These are phyloP conservation scores for Tortricodes alternella DNA, from an alignment of 2,888 invertebrate species.

Conservation along the genomic window DNA sequence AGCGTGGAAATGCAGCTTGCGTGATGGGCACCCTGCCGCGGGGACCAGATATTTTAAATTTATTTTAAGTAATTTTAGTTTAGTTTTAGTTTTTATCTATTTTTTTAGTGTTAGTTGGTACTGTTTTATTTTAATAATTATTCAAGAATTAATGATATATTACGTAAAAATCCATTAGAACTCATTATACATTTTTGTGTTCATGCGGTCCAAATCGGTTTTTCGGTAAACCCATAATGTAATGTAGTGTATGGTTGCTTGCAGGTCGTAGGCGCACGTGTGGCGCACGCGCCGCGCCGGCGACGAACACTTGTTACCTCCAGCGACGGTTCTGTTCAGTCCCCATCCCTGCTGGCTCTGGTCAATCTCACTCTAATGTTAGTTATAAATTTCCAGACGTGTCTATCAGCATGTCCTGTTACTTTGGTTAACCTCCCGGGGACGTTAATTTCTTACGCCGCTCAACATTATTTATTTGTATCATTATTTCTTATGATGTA, in stretches of 20 bases:
- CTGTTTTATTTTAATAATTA: no score
- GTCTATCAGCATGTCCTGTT: slow-evolving; percentile 25
- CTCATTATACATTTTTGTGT: no score
- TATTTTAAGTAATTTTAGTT: no score
- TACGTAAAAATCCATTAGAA: no score
- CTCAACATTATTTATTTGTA: slow-evolving; percentile 4
- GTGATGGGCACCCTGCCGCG: no score
- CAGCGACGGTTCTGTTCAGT: slow-evolving; percentile 45
- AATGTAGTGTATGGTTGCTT: slow-evolving; percentile 34
- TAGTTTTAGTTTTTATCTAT: no score
- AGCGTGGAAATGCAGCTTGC: no score
- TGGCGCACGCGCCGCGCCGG: slow-evolving; percentile 36
- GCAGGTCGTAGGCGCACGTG: slow-evolving; percentile 54
- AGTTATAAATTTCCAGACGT: slow-evolving; percentile 24
- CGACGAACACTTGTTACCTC: slow-evolving; percentile 38
- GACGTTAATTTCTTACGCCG: neutral
- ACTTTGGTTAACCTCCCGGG: slow-evolving; percentile 34
- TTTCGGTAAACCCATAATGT: no score
- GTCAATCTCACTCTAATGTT: slow-evolving; percentile 37
- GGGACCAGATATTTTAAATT: no score
- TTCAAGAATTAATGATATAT: no score
- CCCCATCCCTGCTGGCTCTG: slow-evolving; percentile 41
- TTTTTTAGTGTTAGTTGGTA: no score
- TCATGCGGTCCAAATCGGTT: no score
- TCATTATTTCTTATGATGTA: neutral